Evolutionary conservation across 2,113 vertebrate genomes (phyloP), one percentile per base, ranked within the genome.

Genomic region (Osmerus mordax): DNA sequence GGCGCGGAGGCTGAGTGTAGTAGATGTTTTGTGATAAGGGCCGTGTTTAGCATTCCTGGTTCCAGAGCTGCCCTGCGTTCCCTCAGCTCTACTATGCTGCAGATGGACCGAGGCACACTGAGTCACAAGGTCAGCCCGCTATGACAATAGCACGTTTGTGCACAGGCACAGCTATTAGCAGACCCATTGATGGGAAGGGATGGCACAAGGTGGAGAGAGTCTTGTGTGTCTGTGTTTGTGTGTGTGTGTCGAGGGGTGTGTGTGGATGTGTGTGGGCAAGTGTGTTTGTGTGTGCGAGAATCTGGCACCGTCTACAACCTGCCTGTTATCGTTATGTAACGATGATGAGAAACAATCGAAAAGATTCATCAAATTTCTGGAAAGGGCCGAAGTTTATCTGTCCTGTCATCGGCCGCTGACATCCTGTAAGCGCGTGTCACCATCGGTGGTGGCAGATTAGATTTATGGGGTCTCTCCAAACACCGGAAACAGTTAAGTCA

Each of bases 121-220:
- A 88, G 86, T 91, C 91, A 92, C 88, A 91, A 92, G 90, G 83
- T 82, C 86, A 72, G 75, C 72, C 78, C 63, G 80, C 29, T 56
- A 78, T 86, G 87, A 92, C 90, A 91, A 91, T 90, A 82, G 83
- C 84, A 87, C 78, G 82, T 81, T 88, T 91, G 90, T 91, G 85
- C 71, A 54, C 70, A 79, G 70, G 73, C 78, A 78, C 79, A 77
- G 81, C 74, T 72, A 65, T 58, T 75, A 75, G 66, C 21, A 52
- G 65, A 69, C 78, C 78, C 83, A 75, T 68, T 77, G 77, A 84
- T 83, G 83, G 78, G 78, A 83, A 82, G 80, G 81, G 73, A 81
- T 82, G 81, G 81, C 78, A 83, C 78, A 86, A 83, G 79, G 81
- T 84, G 87, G 84, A 77, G 71, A 51, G 47, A 14, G 47, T 61